A percentile compares a stretch with the other conserved stretches of the same genome.
Conservation (phyloP, 2,888 invertebrate species). For the Schrankia costaestrigalis region DNA sequence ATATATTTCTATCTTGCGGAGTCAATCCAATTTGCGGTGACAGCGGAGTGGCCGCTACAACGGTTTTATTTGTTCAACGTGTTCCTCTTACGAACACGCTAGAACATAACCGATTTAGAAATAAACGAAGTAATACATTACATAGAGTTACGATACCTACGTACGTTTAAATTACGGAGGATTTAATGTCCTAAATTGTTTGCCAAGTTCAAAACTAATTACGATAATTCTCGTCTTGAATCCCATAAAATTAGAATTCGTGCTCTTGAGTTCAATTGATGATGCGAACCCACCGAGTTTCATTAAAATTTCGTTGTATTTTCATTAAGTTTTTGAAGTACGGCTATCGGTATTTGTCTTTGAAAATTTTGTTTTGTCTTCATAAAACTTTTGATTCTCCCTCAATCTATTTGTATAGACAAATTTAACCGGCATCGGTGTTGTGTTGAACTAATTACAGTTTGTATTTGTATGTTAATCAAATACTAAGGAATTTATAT, state of each 20-base stretch:
- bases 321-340: conserved; percentile 23
- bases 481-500: too few relatives aligned
- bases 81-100: conserved; percentile 34
- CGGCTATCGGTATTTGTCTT: conserved; percentile 16
- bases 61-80: conserved; percentile 58
- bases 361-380: conserved; percentile 19
- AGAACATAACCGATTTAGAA: conserved; percentile 37
- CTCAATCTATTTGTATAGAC: too few relatives aligned
- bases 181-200: conserved; percentile 25
- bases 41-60: conserved; percentile 51
- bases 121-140: conserved; percentile 11
- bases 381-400: too few relatives aligned
- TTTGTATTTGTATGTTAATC: too few relatives aligned
- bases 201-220: conserved; percentile 23
- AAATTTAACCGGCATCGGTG: too few relatives aligned
- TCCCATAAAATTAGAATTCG: conserved; percentile 31
- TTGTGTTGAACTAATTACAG: too few relatives aligned
- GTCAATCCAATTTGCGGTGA: conserved; percentile 68
- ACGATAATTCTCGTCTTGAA: conserved; percentile 22
- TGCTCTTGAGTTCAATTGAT: conserved; percentile 22
- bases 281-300: conserved; percentile 19
- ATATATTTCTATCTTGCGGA: conserved; percentile 51
- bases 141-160: conserved; percentile 6
- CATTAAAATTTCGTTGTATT: conserved; percentile 24
- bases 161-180: conserved; percentile 11